Conservation (phyloP, 2,888 invertebrate genomes). For the Drosophila nr. perissopoda region DNA sequence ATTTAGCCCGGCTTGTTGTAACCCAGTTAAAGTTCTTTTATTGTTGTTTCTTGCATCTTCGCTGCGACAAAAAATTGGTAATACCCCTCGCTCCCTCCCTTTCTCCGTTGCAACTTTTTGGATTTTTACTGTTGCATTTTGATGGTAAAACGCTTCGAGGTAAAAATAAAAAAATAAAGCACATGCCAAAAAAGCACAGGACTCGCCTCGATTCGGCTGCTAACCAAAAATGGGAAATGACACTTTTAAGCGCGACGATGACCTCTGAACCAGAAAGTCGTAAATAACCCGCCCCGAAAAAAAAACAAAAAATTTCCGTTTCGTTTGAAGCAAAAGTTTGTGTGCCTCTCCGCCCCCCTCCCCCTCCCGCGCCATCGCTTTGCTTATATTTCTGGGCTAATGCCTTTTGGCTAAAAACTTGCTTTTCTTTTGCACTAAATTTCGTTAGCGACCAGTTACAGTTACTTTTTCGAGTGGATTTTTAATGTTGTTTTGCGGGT, state of each 20-base stretch:
- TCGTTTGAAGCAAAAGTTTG: slow-evolving; percentile 42
- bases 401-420: slow-evolving; percentile 68
- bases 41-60: slow-evolving; percentile 12
- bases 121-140: slow-evolving; percentile 61
- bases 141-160: slow-evolving; percentile 64
- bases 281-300: slow-evolving; percentile 74
- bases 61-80: slow-evolving; percentile 53
- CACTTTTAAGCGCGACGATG: slow-evolving; percentile 81
- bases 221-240: slow-evolving; percentile 74
- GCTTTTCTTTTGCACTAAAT: slow-evolving; percentile 77
- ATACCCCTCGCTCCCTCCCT: not conserved
- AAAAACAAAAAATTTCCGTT: slow-evolving; percentile 62
- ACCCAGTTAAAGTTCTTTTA: slow-evolving; percentile 61
- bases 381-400: slow-evolving; percentile 67
- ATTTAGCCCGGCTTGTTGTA: slow-evolving; percentile 72
- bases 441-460: slow-evolving; percentile 76
- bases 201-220: slow-evolving; percentile 18
- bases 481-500: slow-evolving; percentile 72
- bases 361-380: fast-evolving
- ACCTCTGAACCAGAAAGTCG: slow-evolving; percentile 84
- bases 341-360: not conserved
- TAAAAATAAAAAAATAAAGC: slow-evolving; percentile 14
- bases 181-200: slow-evolving; percentile 20
- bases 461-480: slow-evolving; percentile 67
- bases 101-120: slow-evolving; percentile 15